Evolutionary conservation across 1,140 invertebrate species (phyloP).

Genomic region (Drosophila serrata): DNA sequence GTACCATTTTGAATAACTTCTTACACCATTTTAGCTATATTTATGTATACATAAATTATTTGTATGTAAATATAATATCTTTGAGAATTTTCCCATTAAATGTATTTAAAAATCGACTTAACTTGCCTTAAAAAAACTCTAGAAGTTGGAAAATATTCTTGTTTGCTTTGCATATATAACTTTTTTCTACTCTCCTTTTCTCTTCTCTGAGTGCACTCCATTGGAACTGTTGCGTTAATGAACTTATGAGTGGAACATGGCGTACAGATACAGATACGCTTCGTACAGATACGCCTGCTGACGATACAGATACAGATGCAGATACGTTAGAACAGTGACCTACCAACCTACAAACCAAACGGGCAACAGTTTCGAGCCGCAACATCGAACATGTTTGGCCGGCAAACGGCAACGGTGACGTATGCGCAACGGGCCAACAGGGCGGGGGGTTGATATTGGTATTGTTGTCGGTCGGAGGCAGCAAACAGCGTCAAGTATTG

Average conservation of each 20-base stretch:
- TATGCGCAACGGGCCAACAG: slow-evolving; percentile 43
- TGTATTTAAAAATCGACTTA: background rate
- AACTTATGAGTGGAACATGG: slow-evolving; percentile 68
- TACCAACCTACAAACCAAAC: slow-evolving; percentile 70
- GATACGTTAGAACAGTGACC: slow-evolving; percentile 63
- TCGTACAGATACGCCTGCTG: slow-evolving; percentile 14
- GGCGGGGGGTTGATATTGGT: slow-evolving; percentile 37
- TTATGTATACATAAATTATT: background rate
- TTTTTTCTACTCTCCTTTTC: too few species aligned
- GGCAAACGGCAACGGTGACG: slow-evolving; percentile 58
- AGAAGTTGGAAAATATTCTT: background rate
- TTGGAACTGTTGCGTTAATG: slow-evolving; percentile 78
- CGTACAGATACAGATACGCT: slow-evolving; percentile 43
- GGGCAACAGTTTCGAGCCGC: slow-evolving; percentile 70
- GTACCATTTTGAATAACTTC: too few species aligned
- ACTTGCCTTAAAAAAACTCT: background rate
- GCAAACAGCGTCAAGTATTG: slow-evolving; percentile 50
- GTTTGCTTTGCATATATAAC: too few species aligned
- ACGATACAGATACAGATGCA: slow-evolving; percentile 15
- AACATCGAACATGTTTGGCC: slow-evolving; percentile 31
- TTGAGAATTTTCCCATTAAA: too few species aligned
- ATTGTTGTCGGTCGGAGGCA: slow-evolving; percentile 37
- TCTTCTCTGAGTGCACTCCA: background rate
- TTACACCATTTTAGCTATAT: background rate
- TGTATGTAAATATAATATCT: background rate